Base-by-base conservation (phyloP, 2,113 vertebrate species). In the Dendropsophus ebraccatus region DNA sequence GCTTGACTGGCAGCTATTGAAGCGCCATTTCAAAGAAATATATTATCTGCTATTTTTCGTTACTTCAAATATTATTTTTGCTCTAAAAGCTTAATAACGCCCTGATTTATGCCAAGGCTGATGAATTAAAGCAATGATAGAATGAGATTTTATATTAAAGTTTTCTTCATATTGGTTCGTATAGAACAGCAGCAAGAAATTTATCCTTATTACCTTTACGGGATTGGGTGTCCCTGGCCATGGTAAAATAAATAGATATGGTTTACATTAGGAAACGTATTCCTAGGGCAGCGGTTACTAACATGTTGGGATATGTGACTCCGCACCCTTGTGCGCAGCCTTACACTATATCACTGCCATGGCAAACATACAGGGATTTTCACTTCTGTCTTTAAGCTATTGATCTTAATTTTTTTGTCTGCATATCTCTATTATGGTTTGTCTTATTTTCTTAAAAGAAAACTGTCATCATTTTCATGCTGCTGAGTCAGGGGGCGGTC, bases 21-120 rank as follows among this genome's bases (percentile, higher is more conserved):
- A 86, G 76, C 37, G 30, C n/a, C 41, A 81, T 78, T 81, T 86
- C 84, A 86, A 79, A 81, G 67, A 86, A 87, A 87, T 87, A 87
- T 87, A 87, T 87, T 81, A 62, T 81, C 77, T 86, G 60, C 76
- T 86, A 73, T 72, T 86, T 86, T 86, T 81, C 50, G 81, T 81
- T 74, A 62, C 69, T 72, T 81, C 16, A 72, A 54, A 81, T 86
- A 87, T 81, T 87, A 65, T 81, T 73, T 60, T 74, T 87, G 60
- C 32, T n/a, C 37, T 70, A 41, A 58, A 84, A 78, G 35, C 65
- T 49, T 73, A 81, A 87, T 70, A 86, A 86, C 37, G 4, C 50
- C 77, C 30, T 81, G 84, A 86, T 81, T 81, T 73, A 80, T 86
- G 75, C 19, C 49, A 28, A 12, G 52, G 35, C 60, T 67, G 60